Base-by-base conservation (phyloP, 2,888 invertebrate species). In the Cotesia congregata region DNA sequence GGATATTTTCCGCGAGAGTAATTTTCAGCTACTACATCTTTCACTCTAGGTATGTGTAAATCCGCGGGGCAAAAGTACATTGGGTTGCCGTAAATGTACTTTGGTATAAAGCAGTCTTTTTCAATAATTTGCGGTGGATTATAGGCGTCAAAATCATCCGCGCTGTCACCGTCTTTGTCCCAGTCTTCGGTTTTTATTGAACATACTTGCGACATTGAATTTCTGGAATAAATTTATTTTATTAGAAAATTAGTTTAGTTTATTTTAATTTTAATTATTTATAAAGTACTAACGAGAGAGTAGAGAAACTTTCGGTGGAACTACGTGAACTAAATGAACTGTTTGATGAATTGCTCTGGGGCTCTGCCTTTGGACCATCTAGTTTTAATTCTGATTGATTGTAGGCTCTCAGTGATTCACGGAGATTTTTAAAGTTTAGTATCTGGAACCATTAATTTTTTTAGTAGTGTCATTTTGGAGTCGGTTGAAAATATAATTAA, bases 111-210 rank as follows among this genome's bases (percentile, higher is more conserved):
- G 20, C 20, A n/a, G 12, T 7, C 12, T 50, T 50, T 12, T 6
- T 64, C 5, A 20, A 62, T 40, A 17, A 65, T 17, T 50, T 50
- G 39, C 6, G 72, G 72, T 40, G 76, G 76, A 60, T 72, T 50
- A 5, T 40, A 68, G 6, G 76, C 72, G 69, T 70, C 78, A 70
- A 76, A 50, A 67, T 83, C 80, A 84, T 86, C 81, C 20, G 78
- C 68, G 5, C 84, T 85, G 67, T 86, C 85, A 61, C 80, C 84
- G 39, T 85, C 82, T 38, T 85, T 83, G 50, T 85, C 83, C 86
- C 86, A 87, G 64, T 85, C 85, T 38, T 76, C 77, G 7, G 15
- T 7, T 1, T 17, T 0, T 4, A 38, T 9, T 1, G 1, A 15
- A 72, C 17, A 30, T 0, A 5, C 20, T 59, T 6, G 30, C 6